These are phyloP conservation scores for Elgonia sp. DNA, from an alignment of 2,888 invertebrate genomes.

Conservation along the genomic window DNA sequence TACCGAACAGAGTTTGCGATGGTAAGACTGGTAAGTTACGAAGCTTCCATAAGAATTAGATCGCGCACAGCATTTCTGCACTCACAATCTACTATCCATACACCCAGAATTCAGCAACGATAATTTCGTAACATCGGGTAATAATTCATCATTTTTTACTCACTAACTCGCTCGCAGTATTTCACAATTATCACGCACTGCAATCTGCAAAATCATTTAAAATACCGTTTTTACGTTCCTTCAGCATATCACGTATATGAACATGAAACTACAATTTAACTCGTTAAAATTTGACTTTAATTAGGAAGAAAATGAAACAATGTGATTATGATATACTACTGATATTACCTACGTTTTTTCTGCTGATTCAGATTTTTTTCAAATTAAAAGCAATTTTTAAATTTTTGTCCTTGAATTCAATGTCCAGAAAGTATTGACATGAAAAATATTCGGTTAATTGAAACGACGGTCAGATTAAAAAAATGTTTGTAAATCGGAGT, in stretches of 20 bases:
- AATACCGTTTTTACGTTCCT: background rate
- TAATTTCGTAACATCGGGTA: constrained; percentile 39
- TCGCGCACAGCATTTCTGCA: constrained; percentile 63
- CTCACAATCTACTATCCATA: constrained; percentile 69
- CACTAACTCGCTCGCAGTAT: background rate
- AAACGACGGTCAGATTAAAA: constrained; percentile 2
- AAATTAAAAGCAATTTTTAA: too few species aligned
- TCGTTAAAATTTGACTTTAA: constrained; percentile 17
- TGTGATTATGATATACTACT: too few species aligned
- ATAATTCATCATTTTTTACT: constrained; percentile 27
- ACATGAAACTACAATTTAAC: constrained; percentile 10
- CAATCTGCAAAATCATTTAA: constrained; percentile 25
- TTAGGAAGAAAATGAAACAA: constrained; percentile 6
- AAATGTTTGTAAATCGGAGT: constrained; percentile 36
- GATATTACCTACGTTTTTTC: too few species aligned
- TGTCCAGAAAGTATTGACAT: background rate
- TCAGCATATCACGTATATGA: constrained; percentile 1
- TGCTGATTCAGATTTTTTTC: too few species aligned
- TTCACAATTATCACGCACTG: constrained; percentile 22
- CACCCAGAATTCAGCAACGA: constrained; percentile 67
- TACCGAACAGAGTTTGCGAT: constrained; percentile 79
- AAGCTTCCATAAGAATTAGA: constrained; percentile 78
- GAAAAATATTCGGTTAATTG: background rate
- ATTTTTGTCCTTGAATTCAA: background rate
- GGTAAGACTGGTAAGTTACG: constrained; percentile 78